Base-by-base conservation (phyloP, 2,888 invertebrate genomes). In the Salticus scenicus region DNA sequence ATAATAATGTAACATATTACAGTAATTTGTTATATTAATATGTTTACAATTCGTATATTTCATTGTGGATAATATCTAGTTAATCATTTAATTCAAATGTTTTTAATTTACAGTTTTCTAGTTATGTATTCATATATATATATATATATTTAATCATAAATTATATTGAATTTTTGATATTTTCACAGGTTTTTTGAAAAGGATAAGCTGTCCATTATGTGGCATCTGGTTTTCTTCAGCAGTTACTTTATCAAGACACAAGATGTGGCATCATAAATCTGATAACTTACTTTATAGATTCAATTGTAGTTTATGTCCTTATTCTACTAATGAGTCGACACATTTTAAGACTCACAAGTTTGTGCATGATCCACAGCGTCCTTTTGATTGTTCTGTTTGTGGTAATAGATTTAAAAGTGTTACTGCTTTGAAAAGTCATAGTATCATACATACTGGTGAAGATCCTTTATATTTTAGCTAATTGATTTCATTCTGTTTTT, bases 381-480 rank as follows among this genome's bases (percentile, higher is more conserved):
- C 37, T 67, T 69, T 28, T 77, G 57, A 67, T n/a, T 84, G 83
- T 41, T 14, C 28, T 24, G 66, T 31, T 2, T 84, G 83, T 69
- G 77, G 77, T 33, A 84, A 84, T 73, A 27, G 83, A 20, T 84
- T 84, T 31, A 42, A 37, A 10, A 67, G 64, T 30, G 1, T 51
- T 30, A 67, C 30, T 30, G 71, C 77, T 63, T 57, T 84, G 37
- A 77, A 66, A 7, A 37, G 67, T 33, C 83, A 77, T 41, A 33
- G 42, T 37, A n/a, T 77, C 1, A 84, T 84, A 47, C 83, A 84
- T 42, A 77, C 73, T 37, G 83, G 83, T 41, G 77, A 83, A 70
- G 67, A 67, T 20, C 57, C 24, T 24, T 4, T 12, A 24, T 57
- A 24, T 24, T 57, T 57, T 47, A n/a, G n/a, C n/a, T n/a, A n/a